Base-by-base conservation (phyloP, 2,888 invertebrate genomes). In the Synergus gifuensis region DNA sequence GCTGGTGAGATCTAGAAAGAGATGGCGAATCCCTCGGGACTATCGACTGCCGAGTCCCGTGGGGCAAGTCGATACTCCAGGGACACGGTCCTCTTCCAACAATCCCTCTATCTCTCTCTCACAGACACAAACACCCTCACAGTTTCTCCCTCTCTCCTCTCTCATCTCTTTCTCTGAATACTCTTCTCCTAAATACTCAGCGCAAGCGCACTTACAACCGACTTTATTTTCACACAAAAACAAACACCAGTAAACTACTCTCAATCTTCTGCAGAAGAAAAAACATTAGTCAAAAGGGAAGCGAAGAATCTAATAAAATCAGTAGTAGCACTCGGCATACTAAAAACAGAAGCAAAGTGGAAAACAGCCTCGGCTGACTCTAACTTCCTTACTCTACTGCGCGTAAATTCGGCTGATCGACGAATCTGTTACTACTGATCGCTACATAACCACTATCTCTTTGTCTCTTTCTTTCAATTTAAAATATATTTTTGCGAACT, bases 21-120 rank as follows among this genome's bases (percentile, higher is more conserved):
- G 89, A 89, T 80, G 84, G 86, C 79, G 88, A 88, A 90, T 92
- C 92, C 91, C 92, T 86, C 88, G 91, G 91, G 92, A 91, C 92
- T 92, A 92, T 92, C 91, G 92, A 91, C 91, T 92, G 89, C 89
- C 88, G 88, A 87, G 91, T 92, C 92, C 91, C 92, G 90, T 87
- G 92, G 91, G 92, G 91, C 91, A 85, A 90, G 92, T 92, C 92
- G 90, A 92, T 92, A 92, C 91, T 92, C 92, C 90, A 89, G 92
- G 90, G 92, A 91, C 91, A 88, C 83, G 85, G 81, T 83, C 83
- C 80, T 86, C 82, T 83, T 84, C 83, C 62, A n/a, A 73, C 80
- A 62, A 58, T 80, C 49, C 80, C 80, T 63, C 78, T 83, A 80
- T 80, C 83, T 54, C 79, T 18, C 81, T 42, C 82, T 84, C 82